Evolutionary conservation across 1,140 invertebrate genomes (phyloP), one percentile per base, ranked within the genome.

Genomic region (Brachionus plicatilis): DNA sequence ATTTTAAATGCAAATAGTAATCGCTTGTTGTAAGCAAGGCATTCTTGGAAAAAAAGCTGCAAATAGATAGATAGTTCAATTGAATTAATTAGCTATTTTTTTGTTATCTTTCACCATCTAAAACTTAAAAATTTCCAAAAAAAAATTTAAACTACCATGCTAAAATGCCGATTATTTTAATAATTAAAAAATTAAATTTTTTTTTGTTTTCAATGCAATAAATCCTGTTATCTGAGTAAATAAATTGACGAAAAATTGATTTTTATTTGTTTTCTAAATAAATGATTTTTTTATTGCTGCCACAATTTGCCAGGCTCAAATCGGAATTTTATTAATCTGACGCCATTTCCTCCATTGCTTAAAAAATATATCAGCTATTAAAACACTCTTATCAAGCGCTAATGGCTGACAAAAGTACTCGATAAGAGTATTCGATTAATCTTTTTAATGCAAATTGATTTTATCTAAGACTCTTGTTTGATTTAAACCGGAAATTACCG

Each of bases 41-140:
- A 37, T 60, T 60, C 6, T 20, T 20, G 9, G 17, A 60, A 60
- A 60, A 60, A 20, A 24, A 60, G 53, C 53, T 60, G 17, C 53
- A 60, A 60, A 60, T 60, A 60, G 53, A 60, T 60, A 60, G 53
- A 60, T 60, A 60, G 53, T 60, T 60, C 53, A 60, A 60, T 60
- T 20, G n/a, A 20, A 20, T 60, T 60, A 60, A 60, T 60, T 60
- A 60, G 53, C 53, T 60, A 5, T 60, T 27, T 60, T 20, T 60
- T 11, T 20, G n/a, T 27, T 9, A 9, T 5, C 53, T 60, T 56
- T 56, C 50, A 14, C 14, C 50, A 60, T 60, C 53, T 60, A 20
- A 60, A 60, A 60, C 9, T 60, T 20, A 60, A 56, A 56, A n/a
- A 20, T 60, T 60, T 60, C 20, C 53, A 24, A 60, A 8, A 17